Conservation (phyloP, 2,888 invertebrate species). For the Drosophila picticornis region DNA sequence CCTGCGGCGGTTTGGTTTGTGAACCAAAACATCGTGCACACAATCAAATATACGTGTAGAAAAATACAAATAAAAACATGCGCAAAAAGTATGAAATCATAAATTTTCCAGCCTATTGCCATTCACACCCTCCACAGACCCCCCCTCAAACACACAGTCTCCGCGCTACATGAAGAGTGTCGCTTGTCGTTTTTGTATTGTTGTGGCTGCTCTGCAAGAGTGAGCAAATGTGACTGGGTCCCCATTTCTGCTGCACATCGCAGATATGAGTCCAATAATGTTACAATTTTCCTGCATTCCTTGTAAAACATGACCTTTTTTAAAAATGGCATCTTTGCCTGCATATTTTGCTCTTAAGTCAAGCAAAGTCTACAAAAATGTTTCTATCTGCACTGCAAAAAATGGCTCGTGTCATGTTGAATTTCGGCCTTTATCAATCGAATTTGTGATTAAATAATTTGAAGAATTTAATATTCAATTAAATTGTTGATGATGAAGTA, state of each 20-base stretch:
- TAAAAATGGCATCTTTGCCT: not conserved
- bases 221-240: conserved; percentile 3
- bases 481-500: no score
- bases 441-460: not conserved
- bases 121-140: not conserved
- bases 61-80: conserved; percentile 22
- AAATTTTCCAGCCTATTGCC: conserved; percentile 41
- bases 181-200: conserved; percentile 39
- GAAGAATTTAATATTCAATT: no score
- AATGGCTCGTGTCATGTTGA: not conserved
- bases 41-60: not conserved
- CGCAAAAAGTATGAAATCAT: conserved; percentile 62
- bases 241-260: conserved; percentile 20
- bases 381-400: not conserved
- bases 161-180: conserved; percentile 58
- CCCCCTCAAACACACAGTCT: not conserved
- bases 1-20: conserved; percentile 29
- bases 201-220: conserved; percentile 41
- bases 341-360: conserved; percentile 4
- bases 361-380: conserved; percentile 1
- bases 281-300: not conserved
- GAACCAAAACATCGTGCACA: conserved; percentile 33
- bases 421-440: not conserved
- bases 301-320: not conserved
- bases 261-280: conserved; percentile 5